A percentile compares a stretch with the other conserved stretches of the same genome.
Evolutionary conservation across 2,888 invertebrate genomes (phyloP).

Genomic region (Ametastegia equiseti): DNA sequence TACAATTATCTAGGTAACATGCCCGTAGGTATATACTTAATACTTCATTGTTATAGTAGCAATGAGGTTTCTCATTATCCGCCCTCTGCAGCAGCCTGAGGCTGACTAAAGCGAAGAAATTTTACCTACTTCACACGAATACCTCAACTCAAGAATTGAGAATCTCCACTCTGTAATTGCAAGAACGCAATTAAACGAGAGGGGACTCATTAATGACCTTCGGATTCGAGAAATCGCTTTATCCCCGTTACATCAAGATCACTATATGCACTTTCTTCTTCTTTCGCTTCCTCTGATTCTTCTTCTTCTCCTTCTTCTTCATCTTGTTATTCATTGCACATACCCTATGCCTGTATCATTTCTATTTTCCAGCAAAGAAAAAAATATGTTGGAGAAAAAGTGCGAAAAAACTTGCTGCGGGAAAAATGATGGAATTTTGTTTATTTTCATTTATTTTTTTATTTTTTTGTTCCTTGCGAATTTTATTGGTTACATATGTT

Average conservation of each 20-base stretch:
- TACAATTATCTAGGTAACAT: too few species aligned
- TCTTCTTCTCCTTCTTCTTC: too few species aligned
- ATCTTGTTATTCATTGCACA: too few species aligned
- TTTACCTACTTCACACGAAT: slow-evolving; percentile 45
- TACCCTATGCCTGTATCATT: too few species aligned
- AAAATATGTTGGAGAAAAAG: too few species aligned
- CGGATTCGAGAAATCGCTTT: slow-evolving; percentile 49
- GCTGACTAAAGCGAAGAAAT: slow-evolving; percentile 8
- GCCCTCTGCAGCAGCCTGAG: not conserved
- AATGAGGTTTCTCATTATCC: not conserved
- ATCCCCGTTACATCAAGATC: not conserved
- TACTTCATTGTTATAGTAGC: not conserved
- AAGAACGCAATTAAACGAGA: slow-evolving; percentile 8
- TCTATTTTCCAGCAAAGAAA: too few species aligned
- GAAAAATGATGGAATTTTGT: too few species aligned
- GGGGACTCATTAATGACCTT: slow-evolving; percentile 71
- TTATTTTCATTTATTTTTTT: too few species aligned
- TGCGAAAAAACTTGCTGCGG: too few species aligned
- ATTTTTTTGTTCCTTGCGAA: too few species aligned
- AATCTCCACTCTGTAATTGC: slow-evolving; percentile 17
- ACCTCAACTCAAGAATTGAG: slow-evolving; percentile 10
- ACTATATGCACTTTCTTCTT: slow-evolving; percentile 5
- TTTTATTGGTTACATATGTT: too few species aligned
- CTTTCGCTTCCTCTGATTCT: not conserved
- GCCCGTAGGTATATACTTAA: too few species aligned